Base-by-base conservation (phyloP, 2,888 invertebrate species). In the Aethes cnicana region DNA sequence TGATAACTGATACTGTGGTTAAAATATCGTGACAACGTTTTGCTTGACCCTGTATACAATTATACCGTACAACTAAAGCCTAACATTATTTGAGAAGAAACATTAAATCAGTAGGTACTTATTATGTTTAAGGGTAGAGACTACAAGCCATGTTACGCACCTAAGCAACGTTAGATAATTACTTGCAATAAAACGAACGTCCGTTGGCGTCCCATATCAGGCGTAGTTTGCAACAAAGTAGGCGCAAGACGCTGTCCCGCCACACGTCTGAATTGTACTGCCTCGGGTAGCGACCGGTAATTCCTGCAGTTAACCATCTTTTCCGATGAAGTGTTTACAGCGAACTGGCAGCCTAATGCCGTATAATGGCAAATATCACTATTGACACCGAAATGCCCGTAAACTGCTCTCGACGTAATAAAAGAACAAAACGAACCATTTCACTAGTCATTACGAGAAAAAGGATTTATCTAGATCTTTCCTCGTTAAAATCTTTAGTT, bases 291-390 rank as follows among this genome's bases (percentile, higher is more conserved):
- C 58, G n/a, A n/a, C n/a, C n/a, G 62, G 58, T 66, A 74, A 72
- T 72, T 76, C 68, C 67, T 58, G 58, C 58, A 66, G 64, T 64
- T 63, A 64, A 65, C 68, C 68, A 70, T 69, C 71, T 69, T 73
- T 68, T 64, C 65, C 62, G 58, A 62, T 69, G 69, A 76, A 74
- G 63, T 69, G 69, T 73, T 76, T 75, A 69, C 59, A 66, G 69
- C 53, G 66, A 76, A 78, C 75, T 70, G 66, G 59, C 58, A 58
- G 53, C 58, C 65, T 75, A 75, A 77, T 74, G 60, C 55, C 49
- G 66, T 57, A 66, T 72, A 70, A 77, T 75, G 64, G 66, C 42
- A 58, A 64, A 70, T 69, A 63, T 68, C 62, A 69, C 72, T 72
- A 72, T 70, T 69, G 71, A 68, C 69, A 66, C 59, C 57, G 59